Evolutionary conservation across 37 sponge, comb jelly and placozoan species (phyloP), one percentile per base, ranked within the genome.

Genomic region (Trichoplax adhaerens): DNA sequence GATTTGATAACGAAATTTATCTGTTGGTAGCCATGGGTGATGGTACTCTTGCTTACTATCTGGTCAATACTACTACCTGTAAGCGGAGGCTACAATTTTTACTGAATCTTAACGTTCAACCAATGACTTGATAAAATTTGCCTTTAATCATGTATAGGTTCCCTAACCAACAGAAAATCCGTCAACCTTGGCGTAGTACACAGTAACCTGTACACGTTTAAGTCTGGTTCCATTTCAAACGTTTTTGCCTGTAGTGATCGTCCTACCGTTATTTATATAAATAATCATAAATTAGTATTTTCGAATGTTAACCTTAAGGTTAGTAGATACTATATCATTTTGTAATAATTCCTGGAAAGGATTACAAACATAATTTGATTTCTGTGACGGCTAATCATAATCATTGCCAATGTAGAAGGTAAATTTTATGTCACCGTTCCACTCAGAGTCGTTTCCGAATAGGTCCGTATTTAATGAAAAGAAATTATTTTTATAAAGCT

Each of bases 161-260:
- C 29, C 29, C 29, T 29, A 29, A 29, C 29, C 29, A 29, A 29
- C 29, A 29, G 29, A 74, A 79, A 73, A 53, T 73, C 62, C 46
- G 73, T 72, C 65, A 66, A 58, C 6, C 72, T 95, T 5, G 97
- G 97, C 0, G 90, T 87, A 10, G 85, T 91, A 50, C 91, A 91
- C 1, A 78, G 88, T 29, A 61, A 72, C 4, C 68, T 95, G 69
- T 81, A 74, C 65, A 74, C 62, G 51, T 95, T 95, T 72, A 53
- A 73, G 55, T 74, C 83, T 10, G 80, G 79, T 48, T 73, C 72
- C 52, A 74, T 70, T 7, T 62, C 65, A 53, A 84, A 85, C 76
- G 84, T 95, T 48, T 95, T 95, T 82, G 87, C 91, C 58, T 95
- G 91, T 58, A 88, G 88, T 4, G 88, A 95, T 68, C 82, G 88